Base-by-base conservation (phyloP, 2,888 invertebrate species). In the Acanthopleura granulata region DNA sequence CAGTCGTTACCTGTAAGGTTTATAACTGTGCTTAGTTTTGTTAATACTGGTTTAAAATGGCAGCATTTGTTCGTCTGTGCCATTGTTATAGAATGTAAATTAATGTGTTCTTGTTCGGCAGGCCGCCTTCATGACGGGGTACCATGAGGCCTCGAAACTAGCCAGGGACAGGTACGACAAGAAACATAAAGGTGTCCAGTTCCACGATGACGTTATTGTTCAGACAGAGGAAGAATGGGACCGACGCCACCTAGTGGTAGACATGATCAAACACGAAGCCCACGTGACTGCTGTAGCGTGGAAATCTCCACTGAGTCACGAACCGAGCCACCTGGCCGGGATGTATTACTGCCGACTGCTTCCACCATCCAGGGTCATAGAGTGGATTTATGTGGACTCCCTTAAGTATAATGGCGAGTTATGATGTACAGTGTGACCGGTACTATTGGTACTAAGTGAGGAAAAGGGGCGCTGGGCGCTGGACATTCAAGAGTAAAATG, bases 301-400 rank as follows among this genome's bases (percentile, higher is more conserved):
- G 71, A 71, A 71, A 71, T 49, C 71, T 4, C 71, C 71, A 71
- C 22, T 71, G 40, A 27, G 16, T n/a, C 49, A 71, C 49, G 16
- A 71, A n/a, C 71, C 71, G 4, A 71, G 71, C 27, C 71, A 71
- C 27, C 49, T 71, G n/a, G 40, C 71, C 4, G 71, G 71, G 4
- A 71, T 71, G 71, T 49, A 71, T 71, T 71, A 71, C 49, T 71
- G 71, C 27, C 29, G 50, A 49, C 40, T 71, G 15, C 27, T 71
- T 16, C 71, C 71, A 6, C 71, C 71, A 6, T 71, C 71, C 16
- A 40, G 71, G 49, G 71, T 71, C 16, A 49, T 71, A 22, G 71
- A 71, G 40, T 71, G 71, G 71, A 71, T 71, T 22, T 71, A 71
- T 71, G 71, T 71, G 49, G 71, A 71, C 50, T 18, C 71, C 3